phyloP scores from a whole-genome alignment of 2,113 vertebrate genomes.

The Charina bottae region DNA sequence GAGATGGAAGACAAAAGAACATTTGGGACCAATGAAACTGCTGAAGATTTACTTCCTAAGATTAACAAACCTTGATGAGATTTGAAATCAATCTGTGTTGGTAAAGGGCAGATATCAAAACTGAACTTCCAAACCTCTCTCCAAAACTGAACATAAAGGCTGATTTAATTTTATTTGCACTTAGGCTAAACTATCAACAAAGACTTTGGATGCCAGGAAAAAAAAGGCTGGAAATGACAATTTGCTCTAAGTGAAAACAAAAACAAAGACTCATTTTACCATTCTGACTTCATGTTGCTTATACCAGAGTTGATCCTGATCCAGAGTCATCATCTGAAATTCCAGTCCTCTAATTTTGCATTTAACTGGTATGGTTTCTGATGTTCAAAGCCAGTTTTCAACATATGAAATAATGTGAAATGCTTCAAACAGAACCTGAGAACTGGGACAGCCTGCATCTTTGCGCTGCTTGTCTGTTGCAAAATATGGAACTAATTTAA shows the following conservation, averaged over 20 bases:
- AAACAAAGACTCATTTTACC: neutral
- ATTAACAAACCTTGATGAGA: slow-evolving; percentile 12
- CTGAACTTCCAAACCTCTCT: neutral
- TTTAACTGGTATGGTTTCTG: neutral
- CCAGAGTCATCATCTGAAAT: neutral
- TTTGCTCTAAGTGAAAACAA: neutral
- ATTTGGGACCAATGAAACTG: slow-evolving; percentile 3
- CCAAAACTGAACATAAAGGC: neutral
- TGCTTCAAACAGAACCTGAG: neutral
- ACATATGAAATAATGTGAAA: neutral
- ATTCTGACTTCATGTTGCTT: neutral
- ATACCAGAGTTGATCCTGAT: neutral
- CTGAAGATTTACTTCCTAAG: neutral
- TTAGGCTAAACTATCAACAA: neutral
- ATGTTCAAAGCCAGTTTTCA: neutral
- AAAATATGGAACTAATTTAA: neutral
- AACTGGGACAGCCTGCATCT: neutral
- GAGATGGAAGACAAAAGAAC: neutral
- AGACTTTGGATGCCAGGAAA: neutral
- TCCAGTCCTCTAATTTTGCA: neutral
- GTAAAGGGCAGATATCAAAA: neutral
- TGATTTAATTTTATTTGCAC: neutral
- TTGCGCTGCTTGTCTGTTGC: neutral
- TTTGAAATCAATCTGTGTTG: neutral
- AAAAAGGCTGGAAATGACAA: neutral